Base-by-base conservation (phyloP, 1,140 invertebrate species). In the Pseudomyrmex concolor region DNA sequence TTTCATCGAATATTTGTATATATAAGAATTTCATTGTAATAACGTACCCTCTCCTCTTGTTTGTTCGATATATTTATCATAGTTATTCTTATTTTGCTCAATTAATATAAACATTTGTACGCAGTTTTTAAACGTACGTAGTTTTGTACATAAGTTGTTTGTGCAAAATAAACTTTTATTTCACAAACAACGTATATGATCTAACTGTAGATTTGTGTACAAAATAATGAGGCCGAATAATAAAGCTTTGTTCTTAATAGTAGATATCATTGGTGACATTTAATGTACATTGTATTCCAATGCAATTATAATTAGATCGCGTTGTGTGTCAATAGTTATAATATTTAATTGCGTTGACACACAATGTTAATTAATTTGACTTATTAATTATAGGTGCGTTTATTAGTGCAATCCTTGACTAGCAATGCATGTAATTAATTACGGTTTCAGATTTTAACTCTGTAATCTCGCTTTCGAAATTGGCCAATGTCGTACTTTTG, bases 321-420 rank as follows among this genome's bases (percentile, higher is more conserved):
- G 5, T 34, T 10, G 70, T 80, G 9, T 70, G 76, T 80, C 76
- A 80, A 80, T 71, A 80, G 76, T 80, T 60, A 25, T 71, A 43
- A 80, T 59, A 70, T 80, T 70, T 80, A 80, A 80, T 80, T 70
- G 71, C 17, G 71, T 57, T 71, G 54, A 80, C 59, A 80, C 59
- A 71, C 45, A 48, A 70, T 50, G 54, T 60, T 80, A 80, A 80
- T 80, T 80, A 80, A 80, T 71, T 80, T 80, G 66, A 71, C 76
- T 59, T 48, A 34, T 25, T 80, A 80, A 80, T 80, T 80, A 80
- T 64, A 34, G 4, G 5, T 34, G 22, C 59, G 55, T 50, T 80
- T 70, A 57, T 80, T 60, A 59, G 54, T 71, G 7, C 76, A 34
- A 43, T 43, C 54, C 54, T 59, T 80, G 71, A 66, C 71, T 80